Percentiles rank a stretch among this genome's conserved stretches.
Evolutionary conservation across 2,797 vertebrate genomes (phyloP).

Genomic region (Rhadinocentrus ornatus): DNA sequence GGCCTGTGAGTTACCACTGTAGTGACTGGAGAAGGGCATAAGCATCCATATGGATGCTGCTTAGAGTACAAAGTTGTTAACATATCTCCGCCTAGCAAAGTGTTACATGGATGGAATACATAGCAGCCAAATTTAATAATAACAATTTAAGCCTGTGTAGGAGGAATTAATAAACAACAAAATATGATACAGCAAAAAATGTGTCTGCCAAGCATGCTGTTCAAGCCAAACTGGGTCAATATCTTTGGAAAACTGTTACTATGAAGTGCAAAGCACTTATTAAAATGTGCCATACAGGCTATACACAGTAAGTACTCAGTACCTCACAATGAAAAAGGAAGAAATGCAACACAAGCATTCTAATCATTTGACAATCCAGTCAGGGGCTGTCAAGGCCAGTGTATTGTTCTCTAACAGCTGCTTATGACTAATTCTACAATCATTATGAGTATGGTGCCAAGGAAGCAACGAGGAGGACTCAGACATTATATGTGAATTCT

Average conservation of each 20-base stretch:
- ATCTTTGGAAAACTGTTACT: slow-evolving; percentile 60
- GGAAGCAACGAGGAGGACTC: slow-evolving; percentile 58
- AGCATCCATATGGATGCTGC: slow-evolving; percentile 83
- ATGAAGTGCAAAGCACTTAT: slow-evolving; percentile 64
- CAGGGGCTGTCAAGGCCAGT: slow-evolving; percentile 49
- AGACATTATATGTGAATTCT: slow-evolving; percentile 66
- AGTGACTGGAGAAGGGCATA: slow-evolving; percentile 72
- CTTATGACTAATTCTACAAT: slow-evolving; percentile 57
- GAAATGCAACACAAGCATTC: slow-evolving; percentile 57
- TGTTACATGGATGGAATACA: slow-evolving; percentile 63
- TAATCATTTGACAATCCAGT: slow-evolving; percentile 46
- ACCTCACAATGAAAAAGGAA: slow-evolving; percentile 57
- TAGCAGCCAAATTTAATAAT: slow-evolving; percentile 62
- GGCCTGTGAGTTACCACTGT: slow-evolving; percentile 74
- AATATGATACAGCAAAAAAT: slow-evolving; percentile 56
- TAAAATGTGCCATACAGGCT: slow-evolving; percentile 63
- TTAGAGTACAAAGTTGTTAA: slow-evolving; percentile 79
- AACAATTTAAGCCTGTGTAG: slow-evolving; percentile 48
- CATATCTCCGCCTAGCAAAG: slow-evolving; percentile 75
- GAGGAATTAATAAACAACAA: slow-evolving; percentile 41
- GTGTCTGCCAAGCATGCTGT: slow-evolving; percentile 59
- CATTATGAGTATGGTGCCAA: slow-evolving; percentile 37
- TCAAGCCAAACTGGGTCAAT: slow-evolving; percentile 69
- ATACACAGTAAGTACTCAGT: slow-evolving; percentile 52
- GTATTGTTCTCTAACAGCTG: slow-evolving; percentile 50